Base-by-base conservation (phyloP, 2,888 invertebrate genomes). In the Ornithoptera alexandrae region DNA sequence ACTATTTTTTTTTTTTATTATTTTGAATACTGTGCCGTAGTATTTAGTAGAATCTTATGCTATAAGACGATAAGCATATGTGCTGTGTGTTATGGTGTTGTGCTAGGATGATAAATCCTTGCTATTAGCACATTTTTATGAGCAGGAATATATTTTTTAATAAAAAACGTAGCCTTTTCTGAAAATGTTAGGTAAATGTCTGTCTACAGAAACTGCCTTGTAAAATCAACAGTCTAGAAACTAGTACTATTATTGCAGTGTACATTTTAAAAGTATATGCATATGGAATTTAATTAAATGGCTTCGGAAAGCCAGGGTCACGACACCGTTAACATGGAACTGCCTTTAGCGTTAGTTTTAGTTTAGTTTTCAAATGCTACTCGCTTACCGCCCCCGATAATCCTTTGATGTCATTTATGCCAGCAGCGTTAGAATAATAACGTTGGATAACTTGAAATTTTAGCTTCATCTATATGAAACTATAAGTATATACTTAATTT, bases 281-380 rank as follows among this genome's bases (percentile, higher is more conserved):
- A 65, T 46, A 22, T 59, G 57, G 20, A 61, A 56, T 22, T 61
- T 57, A 67, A 42, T 61, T 62, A 30, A 46, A 17, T 46, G 58
- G 46, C 58, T 36, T 36, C 24, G 1, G 42, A 46, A 15, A 73
- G 73, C 72, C 76, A 67, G 75, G 20, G 20, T 62, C 42, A 42
- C 42, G 77, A 77, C 74, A 80, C 79, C 83, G 82, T 82, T 73
- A 75, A 71, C 69, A 72, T 46, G 60, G 57, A 68, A 60, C 74
- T 74, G 74, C 74, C 72, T 73, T 73, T 71, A 69, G 69, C 63
- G 70, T 79, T 80, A 80, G 83, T 82, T 79, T 86, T 86, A 80
- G 90, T 90, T 88, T 30, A 30, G 30, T 91, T 92, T 89, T 85
- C 85, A 84, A 89, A 89, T 90, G 76, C 75, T 73, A 74, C 76